phyloP scores from a whole-genome alignment of 2,888 invertebrate species.

The Eristalis arbustorum region DNA sequence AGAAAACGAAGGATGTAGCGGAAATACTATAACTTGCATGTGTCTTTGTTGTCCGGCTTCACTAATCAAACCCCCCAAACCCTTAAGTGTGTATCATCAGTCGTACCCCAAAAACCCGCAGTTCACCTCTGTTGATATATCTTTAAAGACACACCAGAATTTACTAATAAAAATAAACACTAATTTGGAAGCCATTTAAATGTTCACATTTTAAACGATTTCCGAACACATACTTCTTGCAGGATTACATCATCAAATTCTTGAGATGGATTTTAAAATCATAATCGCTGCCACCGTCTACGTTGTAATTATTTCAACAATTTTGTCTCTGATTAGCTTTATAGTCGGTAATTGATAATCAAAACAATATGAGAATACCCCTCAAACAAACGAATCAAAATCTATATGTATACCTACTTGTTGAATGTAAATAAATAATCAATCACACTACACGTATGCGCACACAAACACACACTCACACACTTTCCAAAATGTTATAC shows the following conservation, averaged over 20 bases:
- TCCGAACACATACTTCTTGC: constrained; percentile 76
- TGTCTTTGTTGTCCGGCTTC: not conserved
- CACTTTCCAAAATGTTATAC: constrained; percentile 27
- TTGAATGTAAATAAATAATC: constrained; percentile 55
- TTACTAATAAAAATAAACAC: constrained; percentile 31
- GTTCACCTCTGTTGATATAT: constrained; percentile 35
- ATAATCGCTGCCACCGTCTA: constrained; percentile 77
- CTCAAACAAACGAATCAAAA: constrained; percentile 46
- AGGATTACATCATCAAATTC: constrained; percentile 80
- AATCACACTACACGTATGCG: constrained; percentile 53
- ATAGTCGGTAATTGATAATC: constrained; percentile 71
- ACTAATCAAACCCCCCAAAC: not conserved
- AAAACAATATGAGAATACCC: constrained; percentile 71
- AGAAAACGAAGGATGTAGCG: no score
- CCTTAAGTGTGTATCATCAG: not conserved
- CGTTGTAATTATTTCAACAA: constrained; percentile 75
- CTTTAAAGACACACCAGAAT: constrained; percentile 30
- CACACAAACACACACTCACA: constrained; percentile 34
- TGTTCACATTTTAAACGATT: constrained; percentile 63
- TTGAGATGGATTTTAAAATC: constrained; percentile 80
- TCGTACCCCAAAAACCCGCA: not conserved
- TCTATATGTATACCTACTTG: constrained; percentile 52
- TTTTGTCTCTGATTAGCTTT: constrained; percentile 75
- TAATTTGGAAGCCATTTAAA: constrained; percentile 67
- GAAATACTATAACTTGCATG: not conserved